Evolutionary conservation across 2,113 vertebrate genomes (phyloP), one percentile per base, ranked within the genome.

Genomic region (Aptenodytes patagonicus): DNA sequence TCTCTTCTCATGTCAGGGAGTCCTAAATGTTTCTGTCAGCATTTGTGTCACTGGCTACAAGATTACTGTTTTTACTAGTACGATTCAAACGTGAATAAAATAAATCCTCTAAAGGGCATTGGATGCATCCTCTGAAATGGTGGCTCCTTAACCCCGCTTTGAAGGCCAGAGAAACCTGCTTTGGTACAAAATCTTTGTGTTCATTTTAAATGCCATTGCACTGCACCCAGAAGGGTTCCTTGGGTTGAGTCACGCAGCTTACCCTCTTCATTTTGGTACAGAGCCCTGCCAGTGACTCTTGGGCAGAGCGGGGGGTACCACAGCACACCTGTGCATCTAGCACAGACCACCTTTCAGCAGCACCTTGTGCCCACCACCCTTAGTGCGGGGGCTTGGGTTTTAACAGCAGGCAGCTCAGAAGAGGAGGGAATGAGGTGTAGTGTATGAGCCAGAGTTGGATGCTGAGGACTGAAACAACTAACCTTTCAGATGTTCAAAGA

Each of bases 341-440:
- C 28, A 6, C 8, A 11, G 54, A 32, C 8, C 3, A 0, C 28
- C 11, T 60, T 28, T 24, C n/a, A 32, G 11, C 3, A 2, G 24
- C 11, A 6, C 18, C 1, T 1, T 22, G 13, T 69, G 22, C 62
- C 40, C 24, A 8, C 32, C 25, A 2, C 34, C 7, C 28, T 32
- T n/a, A 4, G 11, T 20, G 5, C 1, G 18, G 20, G 42, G 60
- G 6, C 36, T 57, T 38, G 55, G 6, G 11, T 28, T 75, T 83
- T 28, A 55, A 42, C n/a, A 25, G 52, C 7, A 15, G 47, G 40
- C 32, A 55, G n/a, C 25, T 70, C 12, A 6, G 55, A 54, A 46
- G 9, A 1, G 22, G n/a, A 51, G 51, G 5, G 9, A 44, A 14
- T 10, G 14, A 13, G 16, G 11, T 13, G 2, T 6, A 3, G 64